A percentile compares a stretch with the other conserved stretches of the same genome.
Conservation (phyloP, 2,888 invertebrate genomes). For the Lochmaea crataegi region DNA sequence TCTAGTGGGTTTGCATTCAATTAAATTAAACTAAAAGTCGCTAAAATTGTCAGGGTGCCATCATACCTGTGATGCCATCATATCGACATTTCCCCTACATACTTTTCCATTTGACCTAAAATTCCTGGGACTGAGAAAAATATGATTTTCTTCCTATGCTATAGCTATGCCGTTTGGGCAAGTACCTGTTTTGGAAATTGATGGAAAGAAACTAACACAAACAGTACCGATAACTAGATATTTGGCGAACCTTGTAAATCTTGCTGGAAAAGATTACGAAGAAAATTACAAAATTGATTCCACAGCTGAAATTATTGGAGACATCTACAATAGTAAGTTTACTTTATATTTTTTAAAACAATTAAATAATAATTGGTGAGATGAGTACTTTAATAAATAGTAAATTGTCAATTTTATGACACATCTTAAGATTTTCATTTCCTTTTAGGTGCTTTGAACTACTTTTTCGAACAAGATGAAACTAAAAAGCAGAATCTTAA, state of each 20-base stretch:
- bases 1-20: too few relatives aligned
- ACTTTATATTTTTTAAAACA: too few relatives aligned
- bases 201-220: constrained; percentile 71
- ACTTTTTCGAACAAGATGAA: constrained; percentile 1
- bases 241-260: constrained; percentile 70
- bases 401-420: too few relatives aligned
- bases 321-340: constrained; percentile 19
- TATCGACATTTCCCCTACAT: too few relatives aligned
- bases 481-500: not conserved
- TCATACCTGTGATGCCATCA: too few relatives aligned
- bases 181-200: constrained; percentile 71
- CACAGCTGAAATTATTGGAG: constrained; percentile 17
- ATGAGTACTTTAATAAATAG: too few relatives aligned
- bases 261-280: constrained; percentile 68
- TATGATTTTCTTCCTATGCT: not conserved
- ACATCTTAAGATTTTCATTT: not conserved
- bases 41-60: too few relatives aligned
- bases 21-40: too few relatives aligned
- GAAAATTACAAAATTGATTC: constrained; percentile 62
- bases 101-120: too few relatives aligned
- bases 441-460: constrained; percentile 11
- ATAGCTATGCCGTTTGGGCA: constrained; percentile 72
- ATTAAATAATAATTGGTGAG: too few relatives aligned
- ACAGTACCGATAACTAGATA: constrained; percentile 66
- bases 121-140: not conserved